A percentile compares a stretch with the other conserved stretches of the same genome.
Conservation (phyloP, 2,797 vertebrate species). For the Macrochelys suwanniensis region DNA sequence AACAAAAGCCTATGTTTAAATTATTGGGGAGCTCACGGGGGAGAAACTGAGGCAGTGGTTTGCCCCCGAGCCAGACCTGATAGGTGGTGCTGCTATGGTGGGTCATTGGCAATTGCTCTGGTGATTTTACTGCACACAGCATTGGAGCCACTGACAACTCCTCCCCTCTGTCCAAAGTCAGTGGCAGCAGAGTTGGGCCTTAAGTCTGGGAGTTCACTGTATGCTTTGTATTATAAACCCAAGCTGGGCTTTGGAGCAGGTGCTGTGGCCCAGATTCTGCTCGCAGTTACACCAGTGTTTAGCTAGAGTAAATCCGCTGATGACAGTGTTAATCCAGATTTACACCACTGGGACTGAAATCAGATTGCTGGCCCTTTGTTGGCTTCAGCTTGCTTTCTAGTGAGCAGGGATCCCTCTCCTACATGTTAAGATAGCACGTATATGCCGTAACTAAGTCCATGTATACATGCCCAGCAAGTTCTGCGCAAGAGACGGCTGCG, state of each 20-base stretch:
- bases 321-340: neutral
- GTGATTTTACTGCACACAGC: neutral
- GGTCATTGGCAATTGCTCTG: neutral
- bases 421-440: neutral
- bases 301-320: neutral
- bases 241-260: neutral
- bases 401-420: neutral
- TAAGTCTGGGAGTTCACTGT: neutral
- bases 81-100: neutral
- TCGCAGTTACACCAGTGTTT: neutral
- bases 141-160: neutral
- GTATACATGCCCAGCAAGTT: neutral
- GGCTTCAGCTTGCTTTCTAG: neutral
- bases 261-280: neutral
- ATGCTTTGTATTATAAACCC: neutral
- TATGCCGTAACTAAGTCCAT: accelerated
- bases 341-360: neutral
- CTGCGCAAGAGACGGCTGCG: neutral
- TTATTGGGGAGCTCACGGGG: neutral
- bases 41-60: neutral
- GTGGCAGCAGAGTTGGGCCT: neutral
- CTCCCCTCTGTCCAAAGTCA: neutral
- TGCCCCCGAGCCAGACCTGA: neutral
- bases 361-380: neutral
- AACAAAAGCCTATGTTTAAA: neutral